These are phyloP conservation scores for Drusus annulatus DNA, from an alignment of 1,140 invertebrate species.

Conservation along the genomic window DNA sequence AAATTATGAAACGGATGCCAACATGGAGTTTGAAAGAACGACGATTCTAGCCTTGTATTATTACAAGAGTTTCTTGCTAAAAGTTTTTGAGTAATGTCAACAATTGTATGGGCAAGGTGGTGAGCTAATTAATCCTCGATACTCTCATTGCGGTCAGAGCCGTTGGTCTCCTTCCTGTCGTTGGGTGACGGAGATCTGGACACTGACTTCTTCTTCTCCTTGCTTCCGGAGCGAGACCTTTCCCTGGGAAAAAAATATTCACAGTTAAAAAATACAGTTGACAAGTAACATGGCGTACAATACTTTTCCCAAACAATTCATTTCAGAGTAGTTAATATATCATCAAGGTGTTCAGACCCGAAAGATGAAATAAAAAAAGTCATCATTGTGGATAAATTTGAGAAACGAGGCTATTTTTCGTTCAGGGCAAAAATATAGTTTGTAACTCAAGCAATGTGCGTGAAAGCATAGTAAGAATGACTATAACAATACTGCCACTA, in stretches of 20 bases:
- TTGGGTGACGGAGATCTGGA: constrained; percentile 62
- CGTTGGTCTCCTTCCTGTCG: constrained; percentile 56
- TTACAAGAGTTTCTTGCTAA: background rate
- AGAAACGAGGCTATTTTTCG: no score
- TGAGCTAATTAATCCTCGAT: constrained; percentile 52
- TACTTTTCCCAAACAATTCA: background rate
- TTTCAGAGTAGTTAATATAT: constrained; percentile 47
- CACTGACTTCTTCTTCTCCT: constrained; percentile 65
- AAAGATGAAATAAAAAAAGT: constrained; percentile 57
- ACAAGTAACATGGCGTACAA: background rate
- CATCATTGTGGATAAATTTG: constrained; percentile 41
- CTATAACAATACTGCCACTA: no score
- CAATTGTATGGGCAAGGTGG: background rate
- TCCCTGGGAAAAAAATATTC: constrained; percentile 61
- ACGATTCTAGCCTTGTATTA: background rate
- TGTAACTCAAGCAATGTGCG: no score
- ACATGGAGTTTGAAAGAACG: background rate
- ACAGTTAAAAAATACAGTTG: no score
- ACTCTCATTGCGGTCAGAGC: constrained; percentile 56
- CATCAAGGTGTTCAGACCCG: constrained; percentile 58
- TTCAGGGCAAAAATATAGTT: no score
- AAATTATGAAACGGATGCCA: background rate
- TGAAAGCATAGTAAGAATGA: no score
- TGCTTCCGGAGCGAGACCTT: constrained; percentile 69
- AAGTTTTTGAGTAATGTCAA: constrained; percentile 11